Conservation (phyloP, 1,140 invertebrate species). For the Ylistrum balloti region DNA sequence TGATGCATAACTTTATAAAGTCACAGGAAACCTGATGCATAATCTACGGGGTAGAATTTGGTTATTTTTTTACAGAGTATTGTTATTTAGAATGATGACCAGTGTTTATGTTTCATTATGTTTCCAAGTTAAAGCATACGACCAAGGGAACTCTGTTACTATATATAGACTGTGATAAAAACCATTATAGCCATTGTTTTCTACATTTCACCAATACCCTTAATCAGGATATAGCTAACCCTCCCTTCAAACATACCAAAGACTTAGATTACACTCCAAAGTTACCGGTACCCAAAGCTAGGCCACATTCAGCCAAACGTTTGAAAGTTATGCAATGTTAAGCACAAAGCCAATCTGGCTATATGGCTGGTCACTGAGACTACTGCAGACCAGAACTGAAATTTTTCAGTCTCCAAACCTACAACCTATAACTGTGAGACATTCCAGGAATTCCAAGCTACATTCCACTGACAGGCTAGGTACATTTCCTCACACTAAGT, state of each 20-base stretch:
- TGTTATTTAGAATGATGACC: background rate
- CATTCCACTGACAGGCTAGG: background rate
- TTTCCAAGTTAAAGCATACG: background rate
- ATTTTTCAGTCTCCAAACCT: background rate
- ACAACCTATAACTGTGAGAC: background rate
- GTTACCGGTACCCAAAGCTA: background rate
- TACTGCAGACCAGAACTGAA: no score
- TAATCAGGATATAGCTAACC: background rate
- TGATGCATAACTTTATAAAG: conserved; percentile 46
- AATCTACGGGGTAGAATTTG: background rate
- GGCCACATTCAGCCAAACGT: background rate
- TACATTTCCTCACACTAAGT: background rate
- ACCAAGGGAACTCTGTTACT: conserved; percentile 16
- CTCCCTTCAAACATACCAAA: no score
- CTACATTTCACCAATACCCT: conserved; percentile 19
- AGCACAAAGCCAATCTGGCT: background rate
- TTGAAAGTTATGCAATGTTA: background rate
- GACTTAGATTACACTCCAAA: background rate
- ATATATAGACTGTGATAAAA: conserved; percentile 28
- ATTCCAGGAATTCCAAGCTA: background rate
- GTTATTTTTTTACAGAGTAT: background rate
- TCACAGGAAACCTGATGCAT: background rate
- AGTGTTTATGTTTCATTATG: background rate
- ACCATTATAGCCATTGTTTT: conserved; percentile 20
- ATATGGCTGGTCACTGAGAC: background rate